Base-by-base conservation (phyloP, 1,140 invertebrate genomes). In the Neelides sp. region DNA sequence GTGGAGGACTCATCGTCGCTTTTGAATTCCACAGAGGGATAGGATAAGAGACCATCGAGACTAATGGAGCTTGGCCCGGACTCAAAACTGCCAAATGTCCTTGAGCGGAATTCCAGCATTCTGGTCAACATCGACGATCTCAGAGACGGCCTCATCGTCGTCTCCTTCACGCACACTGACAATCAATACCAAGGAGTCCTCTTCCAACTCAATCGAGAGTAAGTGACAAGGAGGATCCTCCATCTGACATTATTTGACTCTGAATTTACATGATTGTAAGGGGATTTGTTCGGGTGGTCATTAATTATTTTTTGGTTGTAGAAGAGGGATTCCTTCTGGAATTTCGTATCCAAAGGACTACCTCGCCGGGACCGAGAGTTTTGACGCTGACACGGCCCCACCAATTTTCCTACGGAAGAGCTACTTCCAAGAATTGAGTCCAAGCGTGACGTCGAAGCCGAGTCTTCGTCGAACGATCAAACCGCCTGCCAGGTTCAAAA, bases 301-400 rank as follows among this genome's bases (percentile, higher is more conserved):
- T 48, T 4, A 4, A 44, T 19, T 50, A 8, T 12, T 48, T 22
- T 45, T 42, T 47, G 23, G n/a, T 47, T 47, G 0, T 32, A 59
- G 57, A 23, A 47, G 57, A 26, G 57, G 57, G 27, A 56, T 59
- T 35, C 57, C 57, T 13, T 55, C 43, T 19, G 57, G 57, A 15
- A 59, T 59, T 13, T 59, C 57, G 17, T 59, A 56, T 30, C 54
- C 57, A 2, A 59, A 59, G 24, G 54, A 57, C 28, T 54, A 52
- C 44, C 45, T 22, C 27, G 19, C 44, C 2, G 48, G 48, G 17
- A 44, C 3, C 12, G 12, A 12, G 4, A 35, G 30, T 4, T 8
- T 45, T 5, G 45, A 47, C 4, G 36, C 34, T 13, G 15, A 34
- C 8, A 8, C 30, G 8, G 30, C 30, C n/a, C 23, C 54, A 8